Percentiles rank a stretch among this genome's conserved stretches.
These are phyloP conservation scores for Hydrolagus affinis DNA, from an alignment of 2,113 vertebrate species.

Conservation along the genomic window DNA sequence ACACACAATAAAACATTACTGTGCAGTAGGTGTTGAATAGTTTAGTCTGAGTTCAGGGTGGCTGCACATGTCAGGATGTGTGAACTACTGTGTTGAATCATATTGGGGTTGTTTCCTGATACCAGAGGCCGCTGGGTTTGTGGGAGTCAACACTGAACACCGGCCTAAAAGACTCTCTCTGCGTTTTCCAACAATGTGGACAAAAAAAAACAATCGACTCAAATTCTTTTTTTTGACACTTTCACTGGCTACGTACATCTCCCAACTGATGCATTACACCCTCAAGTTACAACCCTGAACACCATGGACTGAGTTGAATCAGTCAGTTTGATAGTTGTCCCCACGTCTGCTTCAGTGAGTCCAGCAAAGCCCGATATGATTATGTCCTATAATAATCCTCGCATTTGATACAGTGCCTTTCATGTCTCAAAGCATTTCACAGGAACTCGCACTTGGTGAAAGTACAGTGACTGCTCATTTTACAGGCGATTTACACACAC, in stretches of 20 bases:
- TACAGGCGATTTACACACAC: too few species aligned
- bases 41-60: constrained; percentile 6
- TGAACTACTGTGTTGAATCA: neutral
- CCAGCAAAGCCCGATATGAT: neutral
- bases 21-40: constrained; percentile 9
- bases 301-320: neutral
- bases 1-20: constrained; percentile 29
- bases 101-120: neutral
- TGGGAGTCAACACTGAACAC: neutral
- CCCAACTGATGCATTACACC: neutral
- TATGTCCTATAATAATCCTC: too few species aligned
- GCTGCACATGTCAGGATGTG: constrained; percentile 5
- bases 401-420: too few species aligned
- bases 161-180: neutral
- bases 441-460: too few species aligned
- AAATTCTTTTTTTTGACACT: too few species aligned
- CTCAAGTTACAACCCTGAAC: neutral
- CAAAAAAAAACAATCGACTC: neutral
- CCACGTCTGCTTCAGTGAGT: neutral
- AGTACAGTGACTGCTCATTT: too few species aligned
- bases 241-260: neutral
- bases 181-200: neutral
- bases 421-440: too few species aligned
- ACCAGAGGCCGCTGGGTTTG: neutral
- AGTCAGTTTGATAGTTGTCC: neutral